Base-by-base conservation (phyloP, 2,888 invertebrate species). In the Nomada hirtipes region DNA sequence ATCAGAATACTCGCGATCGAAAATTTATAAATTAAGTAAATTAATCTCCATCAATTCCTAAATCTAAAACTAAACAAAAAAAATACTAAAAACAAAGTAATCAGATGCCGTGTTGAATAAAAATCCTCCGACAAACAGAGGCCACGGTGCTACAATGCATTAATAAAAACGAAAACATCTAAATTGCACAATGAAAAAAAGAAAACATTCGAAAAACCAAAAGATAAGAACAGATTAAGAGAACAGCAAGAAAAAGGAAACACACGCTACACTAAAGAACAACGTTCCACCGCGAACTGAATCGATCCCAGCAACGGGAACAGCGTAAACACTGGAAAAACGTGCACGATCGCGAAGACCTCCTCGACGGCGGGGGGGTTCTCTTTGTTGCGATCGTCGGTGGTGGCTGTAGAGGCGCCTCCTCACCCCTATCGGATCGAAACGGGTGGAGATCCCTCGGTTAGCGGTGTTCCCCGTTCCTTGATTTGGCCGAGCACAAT, bases 401-500 rank as follows among this genome's bases (percentile, higher is more conserved):
- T 36, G 44, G 76, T 26, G 61, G 44, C 59, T 52, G 71, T 52
- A 61, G 42, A 67, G 79, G 79, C 65, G 57, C 69, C 77, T 70
- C 73, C 78, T 68, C 78, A 77, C 76, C 82, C 70, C 73, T 70
- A 71, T 67, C 69, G 71, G 75, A 79, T 79, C 78, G 80, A 76
- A 82, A 74, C 79, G 57, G 75, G 67, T 55, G 60, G 70, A 80
- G 80, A 77, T 86, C 88, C 85, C 86, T 79, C 78, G 79, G 73
- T 78, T 82, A 74, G 81, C 67, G 42, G 81, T 75, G 80, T 79
- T 82, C 87, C 86, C 89, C 79, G 84, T 88, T 87, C 86, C 89
- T 89, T 91, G 90, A 91, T 90, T 90, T 88, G 89, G 86, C 87
- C 88, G 87, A 86, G 88, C 90, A 93, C 93, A 93, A 93, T 93